A percentile compares a stretch with the other conserved stretches of the same genome.
These are phyloP conservation scores for Alcis repandata DNA, from an alignment of 2,888 invertebrate species.

Conservation along the genomic window DNA sequence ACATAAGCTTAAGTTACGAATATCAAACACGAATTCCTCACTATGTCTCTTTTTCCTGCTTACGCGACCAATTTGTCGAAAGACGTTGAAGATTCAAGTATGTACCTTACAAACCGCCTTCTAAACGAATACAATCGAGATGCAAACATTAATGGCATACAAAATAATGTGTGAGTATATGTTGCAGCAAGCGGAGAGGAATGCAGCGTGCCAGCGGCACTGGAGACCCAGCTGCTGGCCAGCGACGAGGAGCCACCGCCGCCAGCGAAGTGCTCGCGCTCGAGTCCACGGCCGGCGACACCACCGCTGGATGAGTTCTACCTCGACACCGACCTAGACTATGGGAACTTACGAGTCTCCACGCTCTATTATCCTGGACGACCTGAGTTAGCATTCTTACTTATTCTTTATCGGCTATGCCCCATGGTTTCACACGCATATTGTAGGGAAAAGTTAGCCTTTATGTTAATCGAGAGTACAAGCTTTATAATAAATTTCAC, in stretches of 20 bases:
- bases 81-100: conserved; percentile 46
- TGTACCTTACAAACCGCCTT: neutral
- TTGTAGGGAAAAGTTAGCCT: too few relatives aligned
- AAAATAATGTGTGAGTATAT: neutral
- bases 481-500: too few relatives aligned
- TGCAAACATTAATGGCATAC: neutral
- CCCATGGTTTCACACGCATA: too few relatives aligned
- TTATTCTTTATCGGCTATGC: too few relatives aligned
- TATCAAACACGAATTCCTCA: neutral
- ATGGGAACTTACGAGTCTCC: conserved; percentile 85
- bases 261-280: conserved; percentile 12
- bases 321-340: conserved; percentile 85
- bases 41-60: conserved; percentile 68
- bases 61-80: conserved; percentile 51
- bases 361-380: conserved; percentile 89
- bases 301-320: conserved; percentile 75
- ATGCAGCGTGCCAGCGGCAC: conserved; percentile 35
- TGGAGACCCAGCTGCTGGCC: conserved; percentile 64
- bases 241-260: conserved; percentile 62
- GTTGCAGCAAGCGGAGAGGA: conserved; percentile 9
- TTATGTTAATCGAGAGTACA: too few relatives aligned
- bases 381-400: conserved; percentile 84
- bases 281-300: conserved; percentile 22
- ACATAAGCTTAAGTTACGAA: neutral
- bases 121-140: neutral